Evolutionary conservation across 1,140 invertebrate species (phyloP), one percentile per base, ranked within the genome.

Genomic region (Periplaneta americana): DNA sequence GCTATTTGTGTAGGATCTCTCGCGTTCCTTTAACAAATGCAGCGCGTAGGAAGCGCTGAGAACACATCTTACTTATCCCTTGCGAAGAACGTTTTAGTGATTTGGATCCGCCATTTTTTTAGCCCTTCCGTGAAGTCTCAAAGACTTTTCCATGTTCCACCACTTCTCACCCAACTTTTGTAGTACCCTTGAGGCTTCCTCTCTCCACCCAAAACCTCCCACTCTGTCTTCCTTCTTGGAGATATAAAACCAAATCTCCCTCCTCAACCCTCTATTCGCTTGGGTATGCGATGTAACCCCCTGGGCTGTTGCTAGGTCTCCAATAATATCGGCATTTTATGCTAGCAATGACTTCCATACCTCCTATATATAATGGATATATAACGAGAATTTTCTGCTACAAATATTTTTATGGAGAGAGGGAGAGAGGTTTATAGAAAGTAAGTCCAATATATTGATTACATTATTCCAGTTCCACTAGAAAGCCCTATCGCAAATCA

Each of bases 391-490:
- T 66, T 2, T 66, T 66, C 48, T 28, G 48, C 48, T 28, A 66
- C 48, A 66, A 66, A n/a, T 28, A 66, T 28, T 66, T 66, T 66
- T 28, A 66, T 11, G 48, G n/a, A 66, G 33, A 34, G 9, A 80
- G 4, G 48, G n/a, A 66, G 33, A 34, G 9, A 80, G 4, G 34
- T 66, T 34, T 34, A 0, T 39, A 9, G 74, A 80, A 66, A 74
- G 37, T 48, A 80, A 79, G 32, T 34, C 75, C 39, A 34, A 36
- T 81, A 81, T 81, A 36, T 57, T 39, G 32, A 77, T 81, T n/a
- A 66, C 28, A 75, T 10, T 81, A 57, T 48, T 66, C 34, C 11
- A 28, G 34, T 81, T 81, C 75, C 31, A 28, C 37, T 28, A 48
- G 75, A 36, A 77, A 77, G 15, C 2, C 31, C 32, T 77, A 36